Evolutionary conservation across 2,113 vertebrate species (phyloP), one percentile per base, ranked within the genome.

Genomic region (Gracilinanus agilis): DNA sequence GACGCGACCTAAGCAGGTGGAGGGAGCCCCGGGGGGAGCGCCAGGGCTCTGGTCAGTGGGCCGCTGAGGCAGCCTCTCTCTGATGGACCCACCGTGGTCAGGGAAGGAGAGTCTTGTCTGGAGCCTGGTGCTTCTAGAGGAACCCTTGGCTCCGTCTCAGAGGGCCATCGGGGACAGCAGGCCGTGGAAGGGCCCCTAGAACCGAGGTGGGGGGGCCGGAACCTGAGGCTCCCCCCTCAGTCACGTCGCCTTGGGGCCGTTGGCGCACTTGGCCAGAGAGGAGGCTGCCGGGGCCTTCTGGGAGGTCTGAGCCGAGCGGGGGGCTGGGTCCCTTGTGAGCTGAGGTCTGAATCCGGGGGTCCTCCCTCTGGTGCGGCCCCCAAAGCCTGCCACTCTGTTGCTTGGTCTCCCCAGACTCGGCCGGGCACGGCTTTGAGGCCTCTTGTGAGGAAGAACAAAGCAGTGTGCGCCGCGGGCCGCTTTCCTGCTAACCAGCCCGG

Each of bases 361-460:
- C 44, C 10, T 0, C 3, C 88, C 88, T 0, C 44, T 1, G 10
- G 49, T 0, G 13, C 27, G 10, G 25, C 1, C 89, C 12, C 0
- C 49, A 16, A 8, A 7, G 19, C 49, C 11, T 9, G 11, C 13
- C 1, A 19, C 24, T 49, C 3, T 24, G 55, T 5, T 56, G 29
- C 61, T 34, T 16, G 34, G 67, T 21, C 67, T 75, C 13, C 61
- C 29, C 34, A n/a, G n/a, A n/a, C n/a, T n/a, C n/a, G n/a, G n/a
- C n/a, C n/a, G n/a, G n/a, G n/a, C n/a, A n/a, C n/a, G n/a, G n/a
- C n/a, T n/a, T n/a, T n/a, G n/a, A n/a, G n/a, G n/a, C n/a, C n/a
- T n/a, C n/a, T n/a, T n/a, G n/a, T n/a, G n/a, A n/a, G n/a, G n/a
- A n/a, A n/a, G n/a, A n/a, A n/a, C n/a, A n/a, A n/a, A n/a, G n/a